Conservation (phyloP, 2,888 invertebrate genomes). For the Gastrophysa polygoni region DNA sequence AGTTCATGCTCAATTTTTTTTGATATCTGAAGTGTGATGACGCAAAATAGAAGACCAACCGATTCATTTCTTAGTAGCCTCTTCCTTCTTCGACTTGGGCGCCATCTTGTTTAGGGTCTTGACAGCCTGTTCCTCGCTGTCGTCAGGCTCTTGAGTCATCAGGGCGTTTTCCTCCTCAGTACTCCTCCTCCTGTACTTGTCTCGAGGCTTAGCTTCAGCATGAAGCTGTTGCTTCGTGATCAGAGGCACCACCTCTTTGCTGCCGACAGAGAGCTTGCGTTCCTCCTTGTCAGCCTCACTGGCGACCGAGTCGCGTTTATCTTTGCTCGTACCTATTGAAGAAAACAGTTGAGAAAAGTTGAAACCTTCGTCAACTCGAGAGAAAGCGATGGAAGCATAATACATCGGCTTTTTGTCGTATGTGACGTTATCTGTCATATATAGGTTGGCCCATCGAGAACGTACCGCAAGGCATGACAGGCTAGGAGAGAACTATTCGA, state of each 20-base stretch:
- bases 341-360: no score
- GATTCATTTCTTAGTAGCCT: background rate
- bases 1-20: no score
- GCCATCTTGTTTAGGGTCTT: background rate
- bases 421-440: no score
- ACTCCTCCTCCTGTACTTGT: conserved; percentile 17
- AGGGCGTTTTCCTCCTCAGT: conserved; percentile 21
- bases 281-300: conserved; percentile 17
- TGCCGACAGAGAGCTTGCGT: conserved; percentile 23
- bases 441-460: no score
- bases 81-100: background rate
- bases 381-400: no score
- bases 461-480: no score
- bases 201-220: conserved; percentile 20
- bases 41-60: no score
- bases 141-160: conserved; percentile 5
- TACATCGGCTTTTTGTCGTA: no score
- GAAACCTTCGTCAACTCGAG: no score
- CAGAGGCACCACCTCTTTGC: conserved; percentile 28
- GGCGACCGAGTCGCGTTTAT: conserved; percentile 14
- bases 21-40: no score
- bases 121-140: background rate
- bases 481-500: no score
- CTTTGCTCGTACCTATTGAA: conserved; percentile 23
- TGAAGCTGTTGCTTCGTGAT: conserved; percentile 31